Evolutionary conservation across 2,113 vertebrate species (phyloP).

Genomic region (Xiphias gladius): DNA sequence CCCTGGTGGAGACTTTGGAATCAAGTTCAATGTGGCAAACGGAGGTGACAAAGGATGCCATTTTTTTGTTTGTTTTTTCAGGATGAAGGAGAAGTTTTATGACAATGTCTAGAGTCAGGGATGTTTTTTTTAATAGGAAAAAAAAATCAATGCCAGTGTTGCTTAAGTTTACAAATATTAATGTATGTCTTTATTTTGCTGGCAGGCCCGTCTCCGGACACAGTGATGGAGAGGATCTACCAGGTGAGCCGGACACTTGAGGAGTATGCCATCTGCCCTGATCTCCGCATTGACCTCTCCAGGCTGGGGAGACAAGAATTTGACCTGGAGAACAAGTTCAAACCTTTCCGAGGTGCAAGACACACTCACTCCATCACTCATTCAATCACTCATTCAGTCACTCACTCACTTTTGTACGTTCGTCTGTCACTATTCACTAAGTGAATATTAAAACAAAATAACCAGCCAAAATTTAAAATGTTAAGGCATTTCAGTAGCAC

Average conservation of each 20-base stretch:
- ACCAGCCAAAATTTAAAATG: no score
- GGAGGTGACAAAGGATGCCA: constrained; percentile 87
- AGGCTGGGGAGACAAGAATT: constrained; percentile 97
- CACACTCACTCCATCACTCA: background rate
- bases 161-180: background rate
- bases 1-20: constrained; percentile 95
- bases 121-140: background rate
- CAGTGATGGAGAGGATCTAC: constrained; percentile 94
- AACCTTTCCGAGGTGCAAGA: constrained; percentile 96
- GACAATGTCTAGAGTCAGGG: background rate
- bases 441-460: no score
- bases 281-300: constrained; percentile 95
- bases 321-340: constrained; percentile 99
- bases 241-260: constrained; percentile 98
- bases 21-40: constrained; percentile 98
- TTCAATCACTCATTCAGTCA: no score
- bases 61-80: background rate
- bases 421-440: no score
- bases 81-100: background rate
- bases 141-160: background rate
- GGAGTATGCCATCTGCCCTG: constrained; percentile 96
- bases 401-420: background rate
- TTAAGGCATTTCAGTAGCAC: no score
- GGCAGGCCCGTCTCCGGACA: constrained; percentile 93
- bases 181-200: constrained; percentile 7